Evolutionary conservation across 2,797 vertebrate species (phyloP).

Genomic region (Rhinatrema bivittatum): DNA sequence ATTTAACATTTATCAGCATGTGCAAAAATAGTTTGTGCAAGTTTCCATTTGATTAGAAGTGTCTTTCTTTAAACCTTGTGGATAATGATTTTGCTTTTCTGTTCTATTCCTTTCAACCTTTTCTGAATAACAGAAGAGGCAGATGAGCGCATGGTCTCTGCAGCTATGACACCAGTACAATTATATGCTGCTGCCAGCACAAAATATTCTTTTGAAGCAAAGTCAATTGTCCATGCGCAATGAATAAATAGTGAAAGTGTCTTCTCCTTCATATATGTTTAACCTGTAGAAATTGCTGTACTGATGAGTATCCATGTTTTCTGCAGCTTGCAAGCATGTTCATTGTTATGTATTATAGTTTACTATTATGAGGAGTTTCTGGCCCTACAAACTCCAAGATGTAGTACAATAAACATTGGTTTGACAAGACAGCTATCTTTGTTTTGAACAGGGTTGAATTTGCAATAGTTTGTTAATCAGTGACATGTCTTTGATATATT

Average conservation of each 20-base stretch:
- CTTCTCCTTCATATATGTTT: background rate
- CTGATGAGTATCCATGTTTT: no score
- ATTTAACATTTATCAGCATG: no score
- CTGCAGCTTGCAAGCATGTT: no score
- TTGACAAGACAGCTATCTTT: no score
- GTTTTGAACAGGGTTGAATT: no score
- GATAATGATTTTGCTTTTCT: background rate
- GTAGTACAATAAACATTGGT: no score
- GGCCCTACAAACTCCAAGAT: no score
- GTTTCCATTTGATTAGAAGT: background rate
- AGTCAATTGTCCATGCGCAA: background rate
- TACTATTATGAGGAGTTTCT: no score
- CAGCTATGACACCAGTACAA: background rate
- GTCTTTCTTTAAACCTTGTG: background rate
- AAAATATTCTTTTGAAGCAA: conserved; percentile 7
- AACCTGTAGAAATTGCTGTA: background rate
- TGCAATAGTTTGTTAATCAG: no score
- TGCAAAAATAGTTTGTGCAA: background rate
- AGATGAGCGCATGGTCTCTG: background rate
- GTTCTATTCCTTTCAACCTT: conserved; percentile 23
- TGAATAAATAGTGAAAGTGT: background rate
- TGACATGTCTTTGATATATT: no score
- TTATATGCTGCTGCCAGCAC: conserved; percentile 18
- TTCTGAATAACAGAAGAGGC: background rate
- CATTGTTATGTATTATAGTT: no score